Conservation (phyloP, 2,888 invertebrate genomes). For the Stictocephala bisonia region DNA sequence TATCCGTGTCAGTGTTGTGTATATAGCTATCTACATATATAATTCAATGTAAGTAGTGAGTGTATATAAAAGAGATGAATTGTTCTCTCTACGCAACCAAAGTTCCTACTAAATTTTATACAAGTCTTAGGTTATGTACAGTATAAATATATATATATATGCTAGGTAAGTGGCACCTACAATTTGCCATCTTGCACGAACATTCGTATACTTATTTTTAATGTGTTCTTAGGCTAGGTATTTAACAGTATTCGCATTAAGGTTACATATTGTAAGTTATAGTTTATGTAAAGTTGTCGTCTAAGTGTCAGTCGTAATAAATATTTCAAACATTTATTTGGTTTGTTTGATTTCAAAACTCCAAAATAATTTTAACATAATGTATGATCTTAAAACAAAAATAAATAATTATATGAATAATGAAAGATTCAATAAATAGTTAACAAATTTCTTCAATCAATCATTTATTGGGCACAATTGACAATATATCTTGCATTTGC, state of each 20-base stretch:
- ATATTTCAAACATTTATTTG: conserved; percentile 29
- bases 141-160: conserved; percentile 44
- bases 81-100: conserved; percentile 42
- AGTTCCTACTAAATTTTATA: conserved; percentile 50
- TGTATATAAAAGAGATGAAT: conserved; percentile 43
- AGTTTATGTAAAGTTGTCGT: conserved; percentile 42
- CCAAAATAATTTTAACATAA: no score
- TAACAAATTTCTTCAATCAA: no score
- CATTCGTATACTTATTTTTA: conserved; percentile 47
- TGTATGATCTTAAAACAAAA: no score
- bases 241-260: conserved; percentile 42
- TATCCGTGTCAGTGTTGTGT: conserved; percentile 36
- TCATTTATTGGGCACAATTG: no score
- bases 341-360: neutral
- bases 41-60: conserved; percentile 38
- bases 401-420: no score
- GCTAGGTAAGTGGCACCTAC: conserved; percentile 36
- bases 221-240: conserved; percentile 45
- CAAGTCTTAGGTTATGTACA: conserved; percentile 43
- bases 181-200: conserved; percentile 32
- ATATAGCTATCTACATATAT: conserved; percentile 38
- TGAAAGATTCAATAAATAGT: no score
- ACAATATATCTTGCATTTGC: no score
- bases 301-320: conserved; percentile 40
- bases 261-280: conserved; percentile 41